Evolutionary conservation across 1,140 invertebrate species (phyloP).

Genomic region (Pentalonia nigronervosa): DNA sequence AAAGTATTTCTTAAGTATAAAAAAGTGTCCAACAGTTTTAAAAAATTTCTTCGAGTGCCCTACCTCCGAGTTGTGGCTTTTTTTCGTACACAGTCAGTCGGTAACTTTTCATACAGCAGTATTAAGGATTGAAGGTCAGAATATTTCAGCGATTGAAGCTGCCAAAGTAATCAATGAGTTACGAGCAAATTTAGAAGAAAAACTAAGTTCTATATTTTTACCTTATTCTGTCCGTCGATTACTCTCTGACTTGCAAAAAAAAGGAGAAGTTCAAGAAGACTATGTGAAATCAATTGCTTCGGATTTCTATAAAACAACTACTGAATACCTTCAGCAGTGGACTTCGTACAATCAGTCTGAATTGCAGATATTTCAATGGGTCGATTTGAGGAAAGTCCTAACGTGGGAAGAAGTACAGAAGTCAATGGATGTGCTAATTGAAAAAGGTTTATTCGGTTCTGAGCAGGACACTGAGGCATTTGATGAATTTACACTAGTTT

Average conservation of each 20-base stretch:
- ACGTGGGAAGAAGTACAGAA: slow-evolving; percentile 43
- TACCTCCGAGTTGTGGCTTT: slow-evolving; percentile 31
- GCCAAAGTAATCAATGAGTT: slow-evolving; percentile 40
- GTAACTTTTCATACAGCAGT: slow-evolving; percentile 42
- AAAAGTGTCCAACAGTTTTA: slow-evolving; percentile 55
- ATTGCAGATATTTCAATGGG: slow-evolving; percentile 47
- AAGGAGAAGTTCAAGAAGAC: slow-evolving; percentile 37
- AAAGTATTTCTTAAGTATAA: no score
- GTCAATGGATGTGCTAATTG: no score
- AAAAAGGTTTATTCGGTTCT: slow-evolving; percentile 49
- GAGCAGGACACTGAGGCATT: slow-evolving; percentile 40
- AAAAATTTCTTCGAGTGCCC: slow-evolving; percentile 59
- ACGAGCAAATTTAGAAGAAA: slow-evolving; percentile 49
- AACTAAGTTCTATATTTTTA: slow-evolving; percentile 46
- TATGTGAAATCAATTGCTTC: slow-evolving; percentile 24
- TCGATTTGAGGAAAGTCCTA: slow-evolving; percentile 40
- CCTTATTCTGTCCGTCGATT: slow-evolving; percentile 46
- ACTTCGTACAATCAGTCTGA: slow-evolving; percentile 37
- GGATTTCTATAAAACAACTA: slow-evolving; percentile 54
- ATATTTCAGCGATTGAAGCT: slow-evolving; percentile 46
- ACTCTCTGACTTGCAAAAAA: slow-evolving; percentile 48
- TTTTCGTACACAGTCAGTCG: slow-evolving; percentile 36
- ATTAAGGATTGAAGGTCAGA: slow-evolving; percentile 46
- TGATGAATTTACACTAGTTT: slow-evolving; percentile 39
- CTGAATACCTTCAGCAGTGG: slow-evolving; percentile 36